Evolutionary conservation across 2,797 vertebrate species (phyloP).

Genomic region (Lacerta viridis): DNA sequence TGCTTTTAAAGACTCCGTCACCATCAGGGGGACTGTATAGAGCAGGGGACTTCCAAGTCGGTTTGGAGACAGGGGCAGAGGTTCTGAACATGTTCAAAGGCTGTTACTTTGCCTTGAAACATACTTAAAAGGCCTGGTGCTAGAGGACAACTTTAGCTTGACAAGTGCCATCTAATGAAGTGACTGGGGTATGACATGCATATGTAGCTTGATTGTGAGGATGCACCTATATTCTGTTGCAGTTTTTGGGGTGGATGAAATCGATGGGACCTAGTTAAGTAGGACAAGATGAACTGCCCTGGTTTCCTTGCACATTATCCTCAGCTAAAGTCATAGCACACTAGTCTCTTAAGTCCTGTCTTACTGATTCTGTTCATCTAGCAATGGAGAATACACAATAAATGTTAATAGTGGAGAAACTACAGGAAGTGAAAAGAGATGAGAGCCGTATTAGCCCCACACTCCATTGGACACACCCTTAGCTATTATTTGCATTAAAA

Average conservation of each 20-base stretch:
- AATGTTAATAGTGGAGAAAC: background rate
- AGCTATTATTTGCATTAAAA: background rate
- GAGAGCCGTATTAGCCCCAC: background rate
- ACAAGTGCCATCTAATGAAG: background rate
- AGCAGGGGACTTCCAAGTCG: background rate
- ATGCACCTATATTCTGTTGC: background rate
- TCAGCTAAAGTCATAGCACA: background rate
- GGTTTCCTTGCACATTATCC: too few species aligned
- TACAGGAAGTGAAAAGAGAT: background rate
- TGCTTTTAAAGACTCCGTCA: background rate
- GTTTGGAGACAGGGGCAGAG: background rate
- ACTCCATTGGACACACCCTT: background rate
- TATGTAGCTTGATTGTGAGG: background rate
- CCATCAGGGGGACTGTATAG: background rate
- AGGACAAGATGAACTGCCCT: background rate
- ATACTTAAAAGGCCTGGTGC: background rate
- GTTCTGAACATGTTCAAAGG: background rate
- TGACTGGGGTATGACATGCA: background rate
- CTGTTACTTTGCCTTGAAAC: background rate
- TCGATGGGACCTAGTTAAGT: too few species aligned
- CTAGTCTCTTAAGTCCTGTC: background rate
- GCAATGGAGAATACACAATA: background rate
- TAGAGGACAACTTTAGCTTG: background rate
- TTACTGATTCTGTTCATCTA: background rate
- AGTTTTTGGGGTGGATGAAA: background rate